Evolutionary conservation across 2,113 vertebrate genomes (phyloP).

Genomic region (Aphelocoma coerulescens): DNA sequence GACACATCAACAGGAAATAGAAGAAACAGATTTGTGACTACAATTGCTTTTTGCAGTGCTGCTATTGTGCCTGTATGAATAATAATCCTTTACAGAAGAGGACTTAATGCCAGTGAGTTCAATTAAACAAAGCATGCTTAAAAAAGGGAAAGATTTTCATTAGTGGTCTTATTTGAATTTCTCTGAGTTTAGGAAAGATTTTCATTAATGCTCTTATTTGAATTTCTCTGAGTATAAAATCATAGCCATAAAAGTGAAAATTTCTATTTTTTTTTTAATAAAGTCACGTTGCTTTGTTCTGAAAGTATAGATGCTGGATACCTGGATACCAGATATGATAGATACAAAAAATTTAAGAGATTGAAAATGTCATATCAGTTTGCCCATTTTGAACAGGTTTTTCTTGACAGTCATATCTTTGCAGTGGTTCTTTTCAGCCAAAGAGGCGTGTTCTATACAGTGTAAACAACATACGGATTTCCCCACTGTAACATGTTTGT

Average conservation of each 20-base stretch:
- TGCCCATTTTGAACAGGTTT: background rate
- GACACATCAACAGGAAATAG: background rate
- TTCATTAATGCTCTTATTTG: background rate
- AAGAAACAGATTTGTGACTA: background rate
- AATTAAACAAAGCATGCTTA: background rate
- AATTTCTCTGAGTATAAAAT: background rate
- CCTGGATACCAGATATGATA: background rate
- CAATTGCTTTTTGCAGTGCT: background rate
- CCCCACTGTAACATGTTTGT: background rate
- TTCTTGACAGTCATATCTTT: background rate
- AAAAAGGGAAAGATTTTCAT: background rate
- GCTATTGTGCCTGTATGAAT: background rate
- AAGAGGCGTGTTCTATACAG: background rate
- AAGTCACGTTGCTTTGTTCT: background rate
- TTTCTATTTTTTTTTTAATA: background rate
- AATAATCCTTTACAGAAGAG: background rate
- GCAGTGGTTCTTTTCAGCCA: background rate
- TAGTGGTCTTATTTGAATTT: background rate
- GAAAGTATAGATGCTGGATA: background rate
- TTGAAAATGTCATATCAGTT: background rate
- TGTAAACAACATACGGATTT: background rate
- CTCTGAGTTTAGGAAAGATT: background rate
- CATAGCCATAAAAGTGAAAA: background rate
- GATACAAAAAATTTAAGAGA: background rate
- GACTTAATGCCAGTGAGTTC: background rate